Conservation (phyloP, 2,888 invertebrate genomes). For the Papilio elwesi region DNA sequence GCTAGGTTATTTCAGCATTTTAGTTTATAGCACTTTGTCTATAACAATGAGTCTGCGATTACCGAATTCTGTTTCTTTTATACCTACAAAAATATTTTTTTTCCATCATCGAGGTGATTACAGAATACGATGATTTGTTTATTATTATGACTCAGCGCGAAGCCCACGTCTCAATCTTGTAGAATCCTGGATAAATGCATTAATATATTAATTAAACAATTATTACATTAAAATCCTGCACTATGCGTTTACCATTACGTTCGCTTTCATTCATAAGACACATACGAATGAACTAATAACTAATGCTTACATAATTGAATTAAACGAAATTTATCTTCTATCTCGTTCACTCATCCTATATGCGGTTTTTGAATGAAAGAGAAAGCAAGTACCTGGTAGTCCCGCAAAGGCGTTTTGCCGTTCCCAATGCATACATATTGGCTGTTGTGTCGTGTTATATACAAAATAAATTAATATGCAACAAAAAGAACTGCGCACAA, state of each 20-base stretch:
- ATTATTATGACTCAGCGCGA: constrained; percentile 47
- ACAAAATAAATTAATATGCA: constrained; percentile 5
- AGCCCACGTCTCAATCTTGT: constrained; percentile 47
- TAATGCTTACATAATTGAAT: neutral
- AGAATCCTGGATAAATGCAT: constrained; percentile 74
- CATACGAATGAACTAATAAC: neutral
- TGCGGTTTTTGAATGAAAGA: constrained; percentile 47
- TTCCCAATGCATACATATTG: constrained; percentile 73
- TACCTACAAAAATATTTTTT: constrained; percentile 49
- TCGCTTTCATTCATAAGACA: constrained; percentile 38
- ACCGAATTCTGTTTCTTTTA: neutral
- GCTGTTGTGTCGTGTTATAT: constrained; percentile 50
- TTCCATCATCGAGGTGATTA: constrained; percentile 47
- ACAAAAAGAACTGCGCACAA: constrained; percentile 16
- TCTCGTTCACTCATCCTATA: neutral
- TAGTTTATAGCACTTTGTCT: constrained; percentile 9
- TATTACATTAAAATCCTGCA: constrained; percentile 49
- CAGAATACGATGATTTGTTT: constrained; percentile 50
- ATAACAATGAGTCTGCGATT: neutral
- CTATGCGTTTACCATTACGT: constrained; percentile 48
- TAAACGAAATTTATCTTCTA: neutral
- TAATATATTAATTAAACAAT: constrained; percentile 63
- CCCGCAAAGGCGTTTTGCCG: constrained; percentile 40
- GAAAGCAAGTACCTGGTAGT: constrained; percentile 43
- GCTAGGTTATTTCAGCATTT: neutral